Conservation (phyloP, 2,797 vertebrate genomes). For the Eptatretus atami region DNA sequence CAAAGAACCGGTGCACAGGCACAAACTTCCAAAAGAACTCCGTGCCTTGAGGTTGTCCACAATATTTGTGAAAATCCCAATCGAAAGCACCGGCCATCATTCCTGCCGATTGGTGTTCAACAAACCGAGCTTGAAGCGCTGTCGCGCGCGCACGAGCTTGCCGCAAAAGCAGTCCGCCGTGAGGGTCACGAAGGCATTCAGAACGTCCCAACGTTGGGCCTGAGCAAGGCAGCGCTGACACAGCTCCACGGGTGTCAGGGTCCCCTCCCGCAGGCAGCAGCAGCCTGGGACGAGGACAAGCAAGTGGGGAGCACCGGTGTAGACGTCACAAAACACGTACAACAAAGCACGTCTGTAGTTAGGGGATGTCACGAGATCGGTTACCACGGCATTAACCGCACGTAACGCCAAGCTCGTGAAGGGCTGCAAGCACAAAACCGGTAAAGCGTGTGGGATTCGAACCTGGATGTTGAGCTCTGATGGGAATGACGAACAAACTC, state of each 20-base stretch:
- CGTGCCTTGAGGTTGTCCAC: too few relatives aligned
- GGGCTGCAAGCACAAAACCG: too few relatives aligned
- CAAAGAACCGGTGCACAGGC: too few relatives aligned
- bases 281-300: constrained; percentile 21
- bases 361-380: neutral
- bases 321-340: neutral
- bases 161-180: constrained; percentile 39
- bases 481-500: too few relatives aligned
- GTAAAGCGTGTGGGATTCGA: too few relatives aligned
- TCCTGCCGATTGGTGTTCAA: too few relatives aligned
- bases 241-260: constrained; percentile 34
- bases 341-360: rapidly evolving
- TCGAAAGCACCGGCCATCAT: too few relatives aligned
- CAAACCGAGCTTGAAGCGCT: constrained; percentile 16
- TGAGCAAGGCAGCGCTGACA: constrained; percentile 40
- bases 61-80: too few relatives aligned
- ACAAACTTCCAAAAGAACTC: too few relatives aligned
- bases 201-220: constrained; percentile 31
- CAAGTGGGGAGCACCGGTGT: neutral
- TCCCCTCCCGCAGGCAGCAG: constrained; percentile 37
- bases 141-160: constrained; percentile 49
- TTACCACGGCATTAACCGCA: too few relatives aligned
- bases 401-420: too few relatives aligned
- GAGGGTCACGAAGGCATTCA: constrained; percentile 59
- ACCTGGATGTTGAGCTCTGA: too few relatives aligned